Conservation (phyloP, 1,140 invertebrate species). For the Calephelis nemesis region DNA sequence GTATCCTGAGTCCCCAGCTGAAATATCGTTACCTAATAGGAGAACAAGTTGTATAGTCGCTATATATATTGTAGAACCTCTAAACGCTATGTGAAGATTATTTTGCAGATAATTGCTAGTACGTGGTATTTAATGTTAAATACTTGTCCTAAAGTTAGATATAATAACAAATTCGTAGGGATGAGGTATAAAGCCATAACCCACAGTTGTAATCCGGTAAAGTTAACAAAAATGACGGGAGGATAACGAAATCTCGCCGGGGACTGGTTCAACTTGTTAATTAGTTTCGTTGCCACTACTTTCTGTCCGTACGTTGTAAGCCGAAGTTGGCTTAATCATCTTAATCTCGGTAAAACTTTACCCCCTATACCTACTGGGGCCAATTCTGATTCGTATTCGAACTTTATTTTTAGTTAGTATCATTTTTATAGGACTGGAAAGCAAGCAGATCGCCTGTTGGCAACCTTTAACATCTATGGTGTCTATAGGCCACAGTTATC, state of each 20-base stretch:
- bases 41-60: too few relatives aligned
- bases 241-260: conserved; percentile 40
- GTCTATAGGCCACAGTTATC: too few relatives aligned
- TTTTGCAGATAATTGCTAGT: too few relatives aligned
- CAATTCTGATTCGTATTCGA: neutral
- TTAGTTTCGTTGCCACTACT: conserved; percentile 46
- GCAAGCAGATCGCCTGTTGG: too few relatives aligned
- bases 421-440: too few relatives aligned
- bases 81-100: too few relatives aligned
- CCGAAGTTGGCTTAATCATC: conserved; percentile 9
- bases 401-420: neutral
- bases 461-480: too few relatives aligned
- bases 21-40: too few relatives aligned
- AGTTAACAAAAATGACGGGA: conserved; percentile 41
- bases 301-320: conserved; percentile 33
- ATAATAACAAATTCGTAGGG: conserved; percentile 3
- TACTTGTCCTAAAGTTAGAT: neutral
- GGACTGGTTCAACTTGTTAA: conserved; percentile 43
- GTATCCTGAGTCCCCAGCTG: too few relatives aligned
- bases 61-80: too few relatives aligned
- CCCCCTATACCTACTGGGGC: too few relatives aligned
- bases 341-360: conserved; percentile 8
- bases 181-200: neutral
- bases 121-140: too few relatives aligned
- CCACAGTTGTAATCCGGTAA: conserved; percentile 4